Evolutionary conservation across 2,797 vertebrate species (phyloP).

Genomic region (Tarsius wallacei): DNA sequence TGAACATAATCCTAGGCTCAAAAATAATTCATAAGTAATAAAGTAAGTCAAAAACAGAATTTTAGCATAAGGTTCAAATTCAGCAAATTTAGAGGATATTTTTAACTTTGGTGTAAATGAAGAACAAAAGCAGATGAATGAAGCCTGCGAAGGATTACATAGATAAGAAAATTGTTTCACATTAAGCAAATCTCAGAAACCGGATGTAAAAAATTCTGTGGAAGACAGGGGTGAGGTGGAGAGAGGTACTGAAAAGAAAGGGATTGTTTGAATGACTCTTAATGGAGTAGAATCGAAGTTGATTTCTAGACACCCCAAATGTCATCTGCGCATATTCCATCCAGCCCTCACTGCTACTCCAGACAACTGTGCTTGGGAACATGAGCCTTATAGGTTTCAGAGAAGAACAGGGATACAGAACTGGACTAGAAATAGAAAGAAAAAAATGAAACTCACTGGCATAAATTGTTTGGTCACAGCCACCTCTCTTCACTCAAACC

Average conservation of each 20-base stretch:
- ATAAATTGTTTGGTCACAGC: background rate
- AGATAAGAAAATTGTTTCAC: conserved; percentile 9
- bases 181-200: background rate
- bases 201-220: background rate
- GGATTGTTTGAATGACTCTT: background rate
- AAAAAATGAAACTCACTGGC: background rate
- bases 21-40: background rate
- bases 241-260: background rate
- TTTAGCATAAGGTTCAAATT: background rate
- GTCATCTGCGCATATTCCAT: background rate
- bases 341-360: rapidly evolving
- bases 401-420: background rate
- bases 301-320: rapidly evolving
- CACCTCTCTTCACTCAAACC: background rate
- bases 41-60: background rate
- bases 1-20: background rate
- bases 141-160: background rate
- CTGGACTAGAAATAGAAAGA: background rate
- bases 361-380: background rate
- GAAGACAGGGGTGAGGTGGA: background rate
- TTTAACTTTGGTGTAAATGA: background rate
- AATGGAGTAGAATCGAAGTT: too few relatives aligned
- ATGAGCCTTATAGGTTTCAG: background rate
- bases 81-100: background rate
- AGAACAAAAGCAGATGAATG: background rate